Conservation (phyloP, 2,797 vertebrate genomes). For the Crenuchus spilurus region DNA sequence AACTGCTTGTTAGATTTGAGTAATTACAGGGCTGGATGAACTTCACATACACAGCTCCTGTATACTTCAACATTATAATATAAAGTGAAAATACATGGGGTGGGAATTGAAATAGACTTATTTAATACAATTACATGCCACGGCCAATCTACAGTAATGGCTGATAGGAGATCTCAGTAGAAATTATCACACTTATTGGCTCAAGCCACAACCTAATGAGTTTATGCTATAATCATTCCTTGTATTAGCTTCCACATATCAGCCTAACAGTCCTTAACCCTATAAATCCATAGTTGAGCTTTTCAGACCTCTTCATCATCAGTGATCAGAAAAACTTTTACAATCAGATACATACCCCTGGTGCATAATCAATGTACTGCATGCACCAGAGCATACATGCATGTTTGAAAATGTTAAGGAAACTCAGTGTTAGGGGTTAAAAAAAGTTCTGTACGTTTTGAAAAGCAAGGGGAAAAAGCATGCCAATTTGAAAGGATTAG, state of each 20-base stretch:
- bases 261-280: slow-evolving; percentile 11
- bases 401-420: too few species aligned
- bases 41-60: neutral
- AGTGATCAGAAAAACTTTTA: too few species aligned
- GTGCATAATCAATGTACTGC: too few species aligned
- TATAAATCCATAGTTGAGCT: too few species aligned
- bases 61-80: neutral
- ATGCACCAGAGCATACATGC: too few species aligned
- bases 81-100: neutral
- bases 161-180: neutral
- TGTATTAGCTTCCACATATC: slow-evolving; percentile 1
- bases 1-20: slow-evolving; percentile 16
- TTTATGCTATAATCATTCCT: slow-evolving; percentile 19
- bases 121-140: slow-evolving; percentile 3
- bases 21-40: slow-evolving; percentile 13
- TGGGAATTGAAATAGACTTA: neutral
- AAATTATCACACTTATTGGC: slow-evolving; percentile 20
- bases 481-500: too few species aligned
- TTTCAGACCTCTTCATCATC: too few species aligned
- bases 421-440: too few species aligned
- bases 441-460: too few species aligned
- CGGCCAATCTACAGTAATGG: neutral
- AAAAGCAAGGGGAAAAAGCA: too few species aligned
- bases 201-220: neutral
- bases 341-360: too few species aligned